phyloP scores from a whole-genome alignment of 2,888 invertebrate genomes.

The Lasioglossum marginatum region DNA sequence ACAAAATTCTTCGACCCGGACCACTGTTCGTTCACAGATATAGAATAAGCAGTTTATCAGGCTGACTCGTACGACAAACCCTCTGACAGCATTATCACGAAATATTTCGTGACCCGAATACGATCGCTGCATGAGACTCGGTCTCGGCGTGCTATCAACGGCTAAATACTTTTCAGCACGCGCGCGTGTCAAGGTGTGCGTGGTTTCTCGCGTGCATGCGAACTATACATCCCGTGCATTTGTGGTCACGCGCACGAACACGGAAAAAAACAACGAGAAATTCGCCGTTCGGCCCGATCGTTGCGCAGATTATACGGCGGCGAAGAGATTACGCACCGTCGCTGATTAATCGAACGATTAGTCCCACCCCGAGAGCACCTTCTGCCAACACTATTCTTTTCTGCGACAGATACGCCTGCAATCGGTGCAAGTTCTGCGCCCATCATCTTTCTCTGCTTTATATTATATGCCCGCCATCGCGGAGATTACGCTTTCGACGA shows the following conservation, averaged over 20 bases:
- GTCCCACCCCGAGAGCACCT: background rate
- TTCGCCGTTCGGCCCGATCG: background rate
- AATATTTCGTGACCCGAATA: slow-evolving; percentile 80
- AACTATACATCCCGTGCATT: slow-evolving; percentile 60
- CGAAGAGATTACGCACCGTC: slow-evolving; percentile 63
- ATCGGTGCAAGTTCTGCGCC: slow-evolving; percentile 60
- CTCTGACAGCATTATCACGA: slow-evolving; percentile 73
- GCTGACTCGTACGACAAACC: slow-evolving; percentile 55
- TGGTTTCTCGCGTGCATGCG: slow-evolving; percentile 37
- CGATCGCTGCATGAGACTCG: slow-evolving; percentile 68
- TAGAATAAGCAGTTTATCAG: slow-evolving; percentile 63
- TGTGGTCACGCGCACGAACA: slow-evolving; percentile 27
- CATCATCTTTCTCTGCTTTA: background rate
- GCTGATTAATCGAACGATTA: slow-evolving; percentile 50
- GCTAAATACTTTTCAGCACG: slow-evolving; percentile 41
- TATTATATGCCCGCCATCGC: background rate
- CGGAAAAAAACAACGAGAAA: slow-evolving; percentile 7
- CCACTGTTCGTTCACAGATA: slow-evolving; percentile 6
- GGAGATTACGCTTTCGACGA: background rate
- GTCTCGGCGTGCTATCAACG: slow-evolving; percentile 57
- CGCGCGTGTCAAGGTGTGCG: background rate
- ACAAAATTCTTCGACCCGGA: background rate
- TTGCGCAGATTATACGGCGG: slow-evolving; percentile 29
- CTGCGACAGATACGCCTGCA: slow-evolving; percentile 44
- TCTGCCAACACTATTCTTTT: background rate